These are phyloP conservation scores for Heteromyza rotundicornis DNA, from an alignment of 2,888 invertebrate genomes.

Conservation along the genomic window DNA sequence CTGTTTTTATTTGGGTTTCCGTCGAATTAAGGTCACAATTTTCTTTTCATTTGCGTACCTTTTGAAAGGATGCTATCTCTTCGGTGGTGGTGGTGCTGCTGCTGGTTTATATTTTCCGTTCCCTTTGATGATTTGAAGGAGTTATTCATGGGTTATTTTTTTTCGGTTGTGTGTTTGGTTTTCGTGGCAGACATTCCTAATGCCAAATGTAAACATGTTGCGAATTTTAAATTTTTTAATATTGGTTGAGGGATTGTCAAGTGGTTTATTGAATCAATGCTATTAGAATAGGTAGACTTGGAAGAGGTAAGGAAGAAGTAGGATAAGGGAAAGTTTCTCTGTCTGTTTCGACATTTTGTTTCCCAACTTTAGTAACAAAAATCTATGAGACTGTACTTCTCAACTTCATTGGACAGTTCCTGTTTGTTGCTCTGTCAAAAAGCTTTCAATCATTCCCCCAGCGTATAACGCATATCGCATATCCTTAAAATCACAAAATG, in stretches of 20 bases:
- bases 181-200: constrained; percentile 25
- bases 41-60: constrained; percentile 30
- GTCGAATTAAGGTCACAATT: constrained; percentile 59
- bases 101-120: constrained; percentile 37
- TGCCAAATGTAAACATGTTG: constrained; percentile 46
- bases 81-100: too few species aligned
- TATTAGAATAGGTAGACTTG: too few species aligned
- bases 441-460: neutral
- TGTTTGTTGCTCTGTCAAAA: neutral
- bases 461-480: neutral
- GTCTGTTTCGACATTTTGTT: too few species aligned
- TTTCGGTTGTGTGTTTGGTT: too few species aligned
- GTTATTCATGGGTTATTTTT: constrained; percentile 32
- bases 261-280: too few species aligned
- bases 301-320: too few species aligned
- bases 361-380: too few species aligned
- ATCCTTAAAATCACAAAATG: neutral
- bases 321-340: too few species aligned
- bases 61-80: constrained; percentile 32
- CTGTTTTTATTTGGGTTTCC: constrained; percentile 43
- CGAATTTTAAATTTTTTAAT: constrained; percentile 37
- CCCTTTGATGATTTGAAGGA: constrained; percentile 48
- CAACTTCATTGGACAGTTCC: neutral
- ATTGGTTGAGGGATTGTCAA: neutral
- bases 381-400: too few species aligned